Evolutionary conservation across 2,888 invertebrate species (phyloP).

Genomic region (Autographa gamma): DNA sequence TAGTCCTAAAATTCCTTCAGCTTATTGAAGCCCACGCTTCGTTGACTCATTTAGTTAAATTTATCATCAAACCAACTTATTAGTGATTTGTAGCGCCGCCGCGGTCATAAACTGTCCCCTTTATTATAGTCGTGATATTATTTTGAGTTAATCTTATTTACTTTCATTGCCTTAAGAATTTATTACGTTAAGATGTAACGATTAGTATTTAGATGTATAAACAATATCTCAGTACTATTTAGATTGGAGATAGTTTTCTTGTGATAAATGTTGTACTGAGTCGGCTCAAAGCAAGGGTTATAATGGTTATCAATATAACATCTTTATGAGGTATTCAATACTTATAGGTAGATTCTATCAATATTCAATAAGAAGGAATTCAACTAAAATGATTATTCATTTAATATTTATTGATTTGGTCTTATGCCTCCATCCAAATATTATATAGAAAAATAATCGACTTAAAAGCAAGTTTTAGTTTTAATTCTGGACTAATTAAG

Average conservation of each 20-base stretch:
- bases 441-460: no score
- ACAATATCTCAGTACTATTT: conserved; percentile 39
- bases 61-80: conserved; percentile 58
- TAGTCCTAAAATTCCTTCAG: conserved; percentile 40
- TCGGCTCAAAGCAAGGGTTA: conserved; percentile 26
- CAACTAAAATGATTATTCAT: background rate
- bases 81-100: conserved; percentile 55
- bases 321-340: conserved; percentile 25
- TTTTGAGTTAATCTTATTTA: conserved; percentile 62
- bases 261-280: conserved; percentile 21
- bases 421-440: background rate
- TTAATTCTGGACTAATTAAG: background rate
- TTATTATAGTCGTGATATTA: conserved; percentile 57
- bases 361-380: background rate
- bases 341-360: background rate
- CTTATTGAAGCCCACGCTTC: conserved; percentile 57
- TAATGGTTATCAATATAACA: conserved; percentile 17
- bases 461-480: background rate
- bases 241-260: conserved; percentile 37
- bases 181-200: conserved; percentile 50
- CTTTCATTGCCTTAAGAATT: conserved; percentile 53
- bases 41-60: conserved; percentile 61
- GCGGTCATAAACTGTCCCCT: conserved; percentile 55
- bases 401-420: background rate
- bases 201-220: conserved; percentile 49